Conservation (phyloP, 2,888 invertebrate genomes). For the Tethea ocularis region DNA sequence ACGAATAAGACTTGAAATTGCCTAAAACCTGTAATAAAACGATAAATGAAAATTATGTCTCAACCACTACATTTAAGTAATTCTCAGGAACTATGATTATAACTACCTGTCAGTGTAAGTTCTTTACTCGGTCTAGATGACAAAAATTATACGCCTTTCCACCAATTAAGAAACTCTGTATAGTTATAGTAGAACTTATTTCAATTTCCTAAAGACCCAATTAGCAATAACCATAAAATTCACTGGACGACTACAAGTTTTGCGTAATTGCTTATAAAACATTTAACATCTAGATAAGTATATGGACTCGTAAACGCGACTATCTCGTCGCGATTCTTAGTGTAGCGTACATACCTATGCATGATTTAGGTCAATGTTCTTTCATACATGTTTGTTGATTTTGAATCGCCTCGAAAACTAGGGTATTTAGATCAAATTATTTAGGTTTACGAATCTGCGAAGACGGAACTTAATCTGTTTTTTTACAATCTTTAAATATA, state of each 20-base stretch:
- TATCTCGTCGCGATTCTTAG: not conserved
- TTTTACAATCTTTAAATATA: not conserved
- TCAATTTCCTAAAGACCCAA: conserved; percentile 1
- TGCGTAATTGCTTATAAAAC: conserved; percentile 12
- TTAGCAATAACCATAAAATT: conserved; percentile 12
- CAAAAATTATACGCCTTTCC: not conserved
- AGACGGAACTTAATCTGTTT: conserved; percentile 7
- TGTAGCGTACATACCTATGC: conserved; percentile 11
- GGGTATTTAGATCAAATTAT: conserved; percentile 17
- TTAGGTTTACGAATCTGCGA: conserved; percentile 18
- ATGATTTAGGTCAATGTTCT: conserved; percentile 40
- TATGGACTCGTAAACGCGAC: conserved; percentile 5
- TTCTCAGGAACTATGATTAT: not conserved
- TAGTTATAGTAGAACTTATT: not conserved
- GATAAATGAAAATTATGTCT: not conserved
- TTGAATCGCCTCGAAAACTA: conserved; percentile 20
- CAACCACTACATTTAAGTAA: not conserved
- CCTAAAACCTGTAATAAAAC: not conserved
- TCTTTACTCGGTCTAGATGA: not conserved
- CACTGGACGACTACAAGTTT: conserved; percentile 11
- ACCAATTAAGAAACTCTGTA: conserved; percentile 1
- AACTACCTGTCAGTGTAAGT: not conserved
- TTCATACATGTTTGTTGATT: conserved; percentile 21
- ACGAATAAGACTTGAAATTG: not conserved
- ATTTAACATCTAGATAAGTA: conserved; percentile 10